These are phyloP conservation scores for Protaetia brevitarsis DNA, from an alignment of 1,140 invertebrate genomes.

Conservation along the genomic window DNA sequence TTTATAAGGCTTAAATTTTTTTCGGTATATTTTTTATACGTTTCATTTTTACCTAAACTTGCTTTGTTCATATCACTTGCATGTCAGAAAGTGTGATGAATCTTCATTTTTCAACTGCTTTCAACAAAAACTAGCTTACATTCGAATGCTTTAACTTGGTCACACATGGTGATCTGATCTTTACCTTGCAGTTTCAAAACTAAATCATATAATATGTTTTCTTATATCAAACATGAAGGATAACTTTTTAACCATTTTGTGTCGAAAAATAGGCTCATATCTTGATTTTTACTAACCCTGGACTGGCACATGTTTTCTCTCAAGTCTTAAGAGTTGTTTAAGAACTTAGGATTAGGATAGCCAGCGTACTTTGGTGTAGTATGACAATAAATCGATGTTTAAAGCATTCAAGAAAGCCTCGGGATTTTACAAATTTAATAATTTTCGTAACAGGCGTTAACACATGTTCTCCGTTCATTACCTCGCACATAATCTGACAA, in stretches of 20 bases:
- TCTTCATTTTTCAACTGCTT: constrained; percentile 10
- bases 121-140: constrained; percentile 27
- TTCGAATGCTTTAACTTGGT: constrained; percentile 26
- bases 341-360: constrained; percentile 28
- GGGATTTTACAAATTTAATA: constrained; percentile 27
- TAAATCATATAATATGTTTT: constrained; percentile 26
- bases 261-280: no score
- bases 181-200: no score
- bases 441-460: constrained; percentile 24
- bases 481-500: constrained; percentile 20
- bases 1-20: constrained; percentile 21
- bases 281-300: no score
- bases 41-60: constrained; percentile 13
- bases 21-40: constrained; percentile 22
- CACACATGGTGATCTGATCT: constrained; percentile 24
- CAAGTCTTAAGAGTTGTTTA: constrained; percentile 26
- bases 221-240: constrained; percentile 26
- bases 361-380: constrained; percentile 27
- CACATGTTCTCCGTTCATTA: constrained; percentile 24
- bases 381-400: constrained; percentile 25
- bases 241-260: constrained; percentile 25
- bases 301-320: constrained; percentile 29
- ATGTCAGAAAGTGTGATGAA: constrained; percentile 9
- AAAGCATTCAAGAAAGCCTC: constrained; percentile 25
- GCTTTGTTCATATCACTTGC: constrained; percentile 16